Evolutionary conservation across 2,797 vertebrate species (phyloP).

Genomic region (Pseudochirops corinnae): DNA sequence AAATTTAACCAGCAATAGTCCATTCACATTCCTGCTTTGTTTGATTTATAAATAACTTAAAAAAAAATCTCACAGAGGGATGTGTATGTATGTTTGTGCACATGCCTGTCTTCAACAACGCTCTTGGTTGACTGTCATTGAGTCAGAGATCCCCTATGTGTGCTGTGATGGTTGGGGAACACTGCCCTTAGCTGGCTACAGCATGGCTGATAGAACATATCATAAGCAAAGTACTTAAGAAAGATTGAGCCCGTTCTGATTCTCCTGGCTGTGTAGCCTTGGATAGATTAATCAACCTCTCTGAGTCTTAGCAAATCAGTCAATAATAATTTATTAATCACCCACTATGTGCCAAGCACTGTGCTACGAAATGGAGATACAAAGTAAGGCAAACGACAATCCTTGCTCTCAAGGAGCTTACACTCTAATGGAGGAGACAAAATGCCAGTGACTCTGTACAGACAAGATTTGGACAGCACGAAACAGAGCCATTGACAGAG

Average conservation of each 20-base stretch:
- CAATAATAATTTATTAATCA: not conserved
- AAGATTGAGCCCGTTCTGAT: not conserved
- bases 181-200: not conserved
- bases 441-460: too few species aligned
- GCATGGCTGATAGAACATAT: not conserved
- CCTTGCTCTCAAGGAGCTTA: not conserved
- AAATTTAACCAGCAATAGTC: not conserved
- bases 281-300: not conserved
- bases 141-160: not conserved
- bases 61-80: not conserved
- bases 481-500: not conserved
- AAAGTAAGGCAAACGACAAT: not conserved
- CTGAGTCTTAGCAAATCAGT: not conserved
- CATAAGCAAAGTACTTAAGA: not conserved
- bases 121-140: not conserved
- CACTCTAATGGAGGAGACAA: not conserved
- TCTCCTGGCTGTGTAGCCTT: not conserved
- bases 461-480: not conserved
- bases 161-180: not conserved
- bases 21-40: not conserved
- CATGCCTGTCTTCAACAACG: not conserved
- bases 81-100: not conserved
- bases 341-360: not conserved
- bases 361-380: too few species aligned
- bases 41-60: not conserved